phyloP scores from a whole-genome alignment of 2,888 invertebrate genomes.

The Chironomus riparius region DNA sequence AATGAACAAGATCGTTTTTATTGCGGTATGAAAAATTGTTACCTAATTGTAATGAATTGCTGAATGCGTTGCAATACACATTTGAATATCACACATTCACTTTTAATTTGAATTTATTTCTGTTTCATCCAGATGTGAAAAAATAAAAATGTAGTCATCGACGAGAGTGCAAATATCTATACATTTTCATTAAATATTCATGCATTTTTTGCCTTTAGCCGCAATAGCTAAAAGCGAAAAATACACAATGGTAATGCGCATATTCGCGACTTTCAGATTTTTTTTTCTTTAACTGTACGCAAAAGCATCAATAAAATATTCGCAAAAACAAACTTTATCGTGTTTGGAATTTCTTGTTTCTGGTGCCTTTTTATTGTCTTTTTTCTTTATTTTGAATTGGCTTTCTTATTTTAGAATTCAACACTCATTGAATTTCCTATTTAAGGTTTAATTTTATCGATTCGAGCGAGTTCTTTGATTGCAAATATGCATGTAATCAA shows the following conservation, averaged over 20 bases:
- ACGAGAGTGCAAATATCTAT: constrained; percentile 4
- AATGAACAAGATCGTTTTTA: neutral
- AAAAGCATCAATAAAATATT: constrained; percentile 16
- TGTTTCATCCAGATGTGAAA: constrained; percentile 3
- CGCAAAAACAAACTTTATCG: constrained; percentile 9
- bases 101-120: constrained; percentile 12
- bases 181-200: constrained; percentile 16
- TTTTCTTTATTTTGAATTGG: neutral
- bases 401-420: neutral
- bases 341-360: constrained; percentile 17
- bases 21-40: neutral
- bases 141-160: neutral
- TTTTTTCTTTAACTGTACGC: neutral
- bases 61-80: neutral
- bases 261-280: neutral
- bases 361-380: constrained; percentile 1
- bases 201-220: neutral
- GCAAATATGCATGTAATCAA: no score
- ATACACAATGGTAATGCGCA: constrained; percentile 10
- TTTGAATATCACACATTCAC: neutral
- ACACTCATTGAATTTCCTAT: no score
- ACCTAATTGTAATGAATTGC: constrained; percentile 15
- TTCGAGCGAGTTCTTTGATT: no score
- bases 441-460: no score
- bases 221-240: neutral